Evolutionary conservation across 2,888 invertebrate species (phyloP), one percentile per base, ranked within the genome.

Genomic region (Hypercompe scribonia): DNA sequence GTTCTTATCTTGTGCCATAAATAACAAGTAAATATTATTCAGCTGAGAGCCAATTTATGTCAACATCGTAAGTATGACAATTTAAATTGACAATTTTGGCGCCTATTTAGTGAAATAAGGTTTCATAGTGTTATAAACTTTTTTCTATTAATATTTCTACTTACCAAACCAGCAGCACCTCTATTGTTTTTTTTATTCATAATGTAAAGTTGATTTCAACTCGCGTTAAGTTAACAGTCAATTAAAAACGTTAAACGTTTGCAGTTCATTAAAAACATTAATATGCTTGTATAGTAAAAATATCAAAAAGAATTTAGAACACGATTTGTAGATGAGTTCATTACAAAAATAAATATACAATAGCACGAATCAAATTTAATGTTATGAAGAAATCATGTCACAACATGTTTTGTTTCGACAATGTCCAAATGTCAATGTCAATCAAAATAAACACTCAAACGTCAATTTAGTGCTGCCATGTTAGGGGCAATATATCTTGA

Each of bases 131-230:
- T 61, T 18, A 28, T 18, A 34, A 50, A n/a, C 28, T 69, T 65
- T 54, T 33, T 31, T 33, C 24, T 64, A 33, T 42, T 42, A 39
- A 24, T 33, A n/a, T 33, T 21, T 31, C 15, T 15, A 89, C 92
- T 90, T 87, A 94, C 94, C 91, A 92, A 83, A 33, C 93, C 92
- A 75, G 94, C 92, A 77, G 94, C 94, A 75, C 88, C 86, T 83
- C 88, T 90, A 69, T 88, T 91, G 75, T 90, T 90, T 86, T 90
- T 91, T 78, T 90, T 91, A 80, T 89, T 88, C 91, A 92, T 90
- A 70, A 39, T 81, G 70, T 68, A 31, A 69, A 74, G 18, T 15
- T 28, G 28, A 72, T 63, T 24, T 36, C 10, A 21, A 66, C 66
- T 39, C 67, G 65, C 31, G 18, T 54, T 15, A 73, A 33, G 18